phyloP scores from a whole-genome alignment of 2,113 vertebrate genomes.

The Sisor rabdophorus region DNA sequence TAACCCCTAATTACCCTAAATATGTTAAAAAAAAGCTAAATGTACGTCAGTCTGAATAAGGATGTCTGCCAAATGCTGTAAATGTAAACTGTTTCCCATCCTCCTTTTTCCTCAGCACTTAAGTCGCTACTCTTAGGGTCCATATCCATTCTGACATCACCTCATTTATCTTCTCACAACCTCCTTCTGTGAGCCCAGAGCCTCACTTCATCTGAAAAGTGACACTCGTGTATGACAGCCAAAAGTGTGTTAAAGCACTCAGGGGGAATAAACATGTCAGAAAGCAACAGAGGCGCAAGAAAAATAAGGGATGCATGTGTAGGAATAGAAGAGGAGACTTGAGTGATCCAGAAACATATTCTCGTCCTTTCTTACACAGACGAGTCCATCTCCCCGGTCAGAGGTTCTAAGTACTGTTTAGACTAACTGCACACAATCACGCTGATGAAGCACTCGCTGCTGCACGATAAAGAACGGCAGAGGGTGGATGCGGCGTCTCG shows the following conservation, averaged over 20 bases:
- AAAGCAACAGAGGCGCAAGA: not conserved
- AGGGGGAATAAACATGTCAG: conserved; percentile 37
- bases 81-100: not conserved
- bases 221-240: conserved; percentile 44
- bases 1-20: too few relatives aligned
- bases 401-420: conserved; percentile 58
- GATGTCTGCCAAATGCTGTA: too few relatives aligned
- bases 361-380: conserved; percentile 4
- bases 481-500: conserved; percentile 48
- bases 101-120: not conserved
- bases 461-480: conserved; percentile 32
- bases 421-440: conserved; percentile 64
- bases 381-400: conserved; percentile 21
- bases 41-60: too few relatives aligned
- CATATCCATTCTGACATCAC: not conserved
- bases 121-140: not conserved
- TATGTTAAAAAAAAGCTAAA: too few relatives aligned
- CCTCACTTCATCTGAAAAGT: conserved; percentile 37
- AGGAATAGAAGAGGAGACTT: conserved; percentile 22
- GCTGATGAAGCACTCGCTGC: conserved; percentile 52
- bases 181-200: conserved; percentile 20
- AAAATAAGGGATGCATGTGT: conserved; percentile 35
- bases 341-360: not conserved
- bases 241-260: conserved; percentile 39
- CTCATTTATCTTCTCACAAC: conserved; percentile 27